phyloP scores from a whole-genome alignment of 2,797 vertebrate genomes.

The Gallinago solitaria region DNA sequence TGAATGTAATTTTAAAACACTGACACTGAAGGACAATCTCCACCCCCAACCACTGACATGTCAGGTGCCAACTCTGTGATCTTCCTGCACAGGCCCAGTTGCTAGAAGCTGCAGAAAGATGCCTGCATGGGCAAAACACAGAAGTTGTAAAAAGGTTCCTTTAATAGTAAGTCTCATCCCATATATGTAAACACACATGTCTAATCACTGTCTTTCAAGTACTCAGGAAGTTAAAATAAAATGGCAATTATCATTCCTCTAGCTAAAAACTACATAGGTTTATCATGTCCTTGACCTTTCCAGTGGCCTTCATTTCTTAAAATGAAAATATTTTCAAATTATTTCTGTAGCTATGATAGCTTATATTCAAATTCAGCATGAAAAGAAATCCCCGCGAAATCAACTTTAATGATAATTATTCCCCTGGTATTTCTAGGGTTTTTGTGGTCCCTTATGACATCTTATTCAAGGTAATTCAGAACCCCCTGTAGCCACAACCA shows the following conservation, averaged over 20 bases:
- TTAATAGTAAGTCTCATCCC: not conserved
- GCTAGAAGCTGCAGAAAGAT: not conserved
- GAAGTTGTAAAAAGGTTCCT: not conserved
- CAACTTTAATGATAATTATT: not conserved
- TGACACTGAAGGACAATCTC: not conserved
- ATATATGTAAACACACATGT: not conserved
- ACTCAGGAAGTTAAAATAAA: constrained; percentile 1
- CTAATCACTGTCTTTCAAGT: constrained; percentile 35
- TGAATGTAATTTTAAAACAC: not conserved
- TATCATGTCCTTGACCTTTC: not conserved
- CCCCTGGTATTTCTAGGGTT: not conserved
- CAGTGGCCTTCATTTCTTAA: not conserved
- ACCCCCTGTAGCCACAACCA: not conserved
- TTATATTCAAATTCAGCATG: not conserved
- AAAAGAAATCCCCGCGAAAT: not conserved
- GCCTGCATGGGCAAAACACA: not conserved
- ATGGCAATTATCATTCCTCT: not conserved
- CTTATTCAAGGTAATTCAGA: constrained; percentile 5
- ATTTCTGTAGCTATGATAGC: not conserved
- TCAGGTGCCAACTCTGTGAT: not conserved
- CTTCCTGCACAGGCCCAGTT: not conserved
- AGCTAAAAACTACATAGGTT: not conserved
- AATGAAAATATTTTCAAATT: not conserved
- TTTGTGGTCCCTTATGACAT: not conserved
- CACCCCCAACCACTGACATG: not conserved